Evolutionary conservation across 2,797 vertebrate species (phyloP).

Genomic region (Myiotriccus ornatus): DNA sequence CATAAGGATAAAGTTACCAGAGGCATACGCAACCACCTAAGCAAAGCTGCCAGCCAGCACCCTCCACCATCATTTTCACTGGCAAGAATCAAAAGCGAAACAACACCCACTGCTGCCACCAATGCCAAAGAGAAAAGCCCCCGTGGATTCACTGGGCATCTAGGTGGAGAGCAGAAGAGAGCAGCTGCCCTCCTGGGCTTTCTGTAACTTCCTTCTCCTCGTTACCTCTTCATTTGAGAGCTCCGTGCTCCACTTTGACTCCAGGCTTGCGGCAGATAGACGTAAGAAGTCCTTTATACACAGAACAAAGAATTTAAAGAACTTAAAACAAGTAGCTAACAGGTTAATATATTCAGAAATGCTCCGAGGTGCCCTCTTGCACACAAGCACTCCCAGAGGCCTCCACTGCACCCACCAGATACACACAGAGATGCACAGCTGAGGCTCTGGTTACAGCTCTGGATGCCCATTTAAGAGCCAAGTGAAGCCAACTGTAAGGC

Average conservation of each 20-base stretch:
- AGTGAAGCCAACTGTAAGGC: neutral
- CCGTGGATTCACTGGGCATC: neutral
- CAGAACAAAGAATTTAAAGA: conserved; percentile 76
- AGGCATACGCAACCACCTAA: neutral
- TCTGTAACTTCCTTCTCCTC: neutral
- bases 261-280: conserved; percentile 85
- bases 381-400: neutral
- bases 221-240: conserved; percentile 85
- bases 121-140: conserved; percentile 10
- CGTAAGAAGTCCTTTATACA: conserved; percentile 87
- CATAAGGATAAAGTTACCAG: neutral
- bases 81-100: conserved; percentile 19
- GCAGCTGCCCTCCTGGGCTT: neutral
- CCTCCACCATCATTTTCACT: conserved; percentile 4
- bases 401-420: neutral
- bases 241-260: conserved; percentile 65
- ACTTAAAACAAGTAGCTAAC: neutral
- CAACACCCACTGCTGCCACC: neutral
- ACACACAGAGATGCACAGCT: neutral
- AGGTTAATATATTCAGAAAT: neutral
- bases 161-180: neutral
- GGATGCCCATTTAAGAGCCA: neutral
- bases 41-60: conserved; percentile 12
- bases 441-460: neutral
- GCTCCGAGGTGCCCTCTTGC: neutral